phyloP scores from a whole-genome alignment of 1,140 invertebrate species.

The Lanistes nyassanus region DNA sequence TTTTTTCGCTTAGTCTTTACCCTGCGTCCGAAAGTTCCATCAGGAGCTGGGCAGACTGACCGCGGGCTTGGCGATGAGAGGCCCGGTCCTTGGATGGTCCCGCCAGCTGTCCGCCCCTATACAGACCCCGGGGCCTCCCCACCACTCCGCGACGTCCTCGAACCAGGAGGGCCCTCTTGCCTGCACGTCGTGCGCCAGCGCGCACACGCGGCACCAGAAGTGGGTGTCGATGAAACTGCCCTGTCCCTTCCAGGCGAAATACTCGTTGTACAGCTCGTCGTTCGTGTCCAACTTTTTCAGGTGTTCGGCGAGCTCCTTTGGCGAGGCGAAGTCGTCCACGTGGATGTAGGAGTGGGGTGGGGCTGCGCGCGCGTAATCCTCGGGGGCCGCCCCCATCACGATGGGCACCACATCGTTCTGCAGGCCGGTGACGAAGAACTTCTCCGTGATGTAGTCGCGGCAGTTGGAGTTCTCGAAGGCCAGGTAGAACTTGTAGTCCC shows the following conservation, averaged over 20 bases:
- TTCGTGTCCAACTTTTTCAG: slow-evolving; percentile 62
- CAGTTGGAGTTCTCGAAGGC: slow-evolving; percentile 78
- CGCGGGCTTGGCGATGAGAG: no score
- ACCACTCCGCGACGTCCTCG: slow-evolving; percentile 50
- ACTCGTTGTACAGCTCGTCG: slow-evolving; percentile 64
- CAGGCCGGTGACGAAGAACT: slow-evolving; percentile 67
- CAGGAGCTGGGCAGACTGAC: no score
- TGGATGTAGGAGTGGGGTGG: slow-evolving; percentile 72
- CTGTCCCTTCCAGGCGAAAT: slow-evolving; percentile 66
- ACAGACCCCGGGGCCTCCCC: slow-evolving; percentile 50
- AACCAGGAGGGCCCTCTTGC: slow-evolving; percentile 36
- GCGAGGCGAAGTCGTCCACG: slow-evolving; percentile 51
- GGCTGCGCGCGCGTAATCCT: slow-evolving; percentile 87
- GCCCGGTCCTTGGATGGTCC: no score
- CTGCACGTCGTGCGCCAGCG: slow-evolving; percentile 64
- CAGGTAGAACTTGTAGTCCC: slow-evolving; percentile 97
- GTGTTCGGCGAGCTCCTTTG: slow-evolving; percentile 60
- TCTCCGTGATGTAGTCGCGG: slow-evolving; percentile 69
- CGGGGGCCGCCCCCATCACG: slow-evolving; percentile 90
- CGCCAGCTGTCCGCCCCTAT: slow-evolving; percentile 45
- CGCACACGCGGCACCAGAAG: slow-evolving; percentile 95
- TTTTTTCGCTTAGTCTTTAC: no score
- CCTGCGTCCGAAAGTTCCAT: no score
- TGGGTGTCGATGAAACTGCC: slow-evolving; percentile 65
- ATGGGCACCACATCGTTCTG: slow-evolving; percentile 87